These are phyloP conservation scores for Myiotriccus ornatus DNA, from an alignment of 2,797 vertebrate species.

Conservation along the genomic window DNA sequence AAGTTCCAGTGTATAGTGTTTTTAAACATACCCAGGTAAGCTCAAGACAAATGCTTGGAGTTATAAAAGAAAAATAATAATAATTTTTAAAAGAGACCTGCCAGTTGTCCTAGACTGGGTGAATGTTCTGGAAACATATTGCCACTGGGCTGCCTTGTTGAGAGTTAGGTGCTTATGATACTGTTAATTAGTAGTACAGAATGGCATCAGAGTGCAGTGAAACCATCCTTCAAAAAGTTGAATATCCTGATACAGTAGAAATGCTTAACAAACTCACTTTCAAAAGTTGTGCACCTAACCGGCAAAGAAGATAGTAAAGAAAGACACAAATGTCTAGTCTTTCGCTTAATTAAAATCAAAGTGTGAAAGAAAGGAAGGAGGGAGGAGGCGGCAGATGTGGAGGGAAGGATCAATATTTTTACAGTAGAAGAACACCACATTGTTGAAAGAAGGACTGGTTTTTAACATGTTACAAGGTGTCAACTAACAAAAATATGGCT, in stretches of 20 bases:
- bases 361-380: background rate
- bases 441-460: background rate
- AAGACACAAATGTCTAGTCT: background rate
- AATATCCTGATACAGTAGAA: background rate
- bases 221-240: background rate
- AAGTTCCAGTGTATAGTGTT: constrained; percentile 99
- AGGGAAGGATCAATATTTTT: background rate
- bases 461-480: background rate
- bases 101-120: background rate
- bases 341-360: background rate
- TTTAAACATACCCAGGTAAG: constrained; percentile 98
- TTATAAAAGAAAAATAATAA: background rate
- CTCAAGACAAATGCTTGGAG: background rate
- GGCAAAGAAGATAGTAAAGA: background rate
- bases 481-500: background rate
- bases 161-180: background rate
- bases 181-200: background rate
- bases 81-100: background rate
- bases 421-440: background rate
- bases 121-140: background rate
- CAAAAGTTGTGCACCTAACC: background rate
- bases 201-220: background rate
- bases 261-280: background rate
- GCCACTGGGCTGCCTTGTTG: background rate
- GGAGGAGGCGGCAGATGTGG: background rate